Evolutionary conservation across 2,797 vertebrate species (phyloP).

Genomic region (Crenuchus spilurus): DNA sequence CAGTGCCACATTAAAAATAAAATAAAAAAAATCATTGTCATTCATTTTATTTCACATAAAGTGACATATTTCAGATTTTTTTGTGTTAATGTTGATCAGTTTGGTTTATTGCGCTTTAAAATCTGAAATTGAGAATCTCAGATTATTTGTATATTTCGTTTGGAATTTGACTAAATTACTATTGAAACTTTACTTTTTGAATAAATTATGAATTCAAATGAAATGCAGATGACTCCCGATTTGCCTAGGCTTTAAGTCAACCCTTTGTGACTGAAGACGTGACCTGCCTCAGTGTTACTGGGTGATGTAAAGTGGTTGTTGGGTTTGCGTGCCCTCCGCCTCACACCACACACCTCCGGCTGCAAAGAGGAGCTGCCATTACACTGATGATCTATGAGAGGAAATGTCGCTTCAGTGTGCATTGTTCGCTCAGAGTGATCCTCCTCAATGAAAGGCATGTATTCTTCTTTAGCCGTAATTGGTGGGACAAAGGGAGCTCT

Average conservation of each 20-base stretch:
- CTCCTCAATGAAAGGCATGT: conserved; percentile 65
- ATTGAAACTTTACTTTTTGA: too few relatives aligned
- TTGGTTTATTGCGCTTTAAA: too few relatives aligned
- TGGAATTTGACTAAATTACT: too few relatives aligned
- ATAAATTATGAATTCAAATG: too few relatives aligned
- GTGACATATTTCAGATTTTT: too few relatives aligned
- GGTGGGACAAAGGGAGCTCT: conserved; percentile 72
- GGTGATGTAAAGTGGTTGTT: neutral
- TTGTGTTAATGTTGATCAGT: too few relatives aligned
- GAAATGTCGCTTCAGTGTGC: conserved; percentile 44
- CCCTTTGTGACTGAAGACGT: neutral
- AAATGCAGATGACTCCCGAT: too few relatives aligned
- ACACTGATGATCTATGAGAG: conserved; percentile 37
- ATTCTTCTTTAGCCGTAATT: conserved; percentile 61
- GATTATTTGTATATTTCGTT: too few relatives aligned
- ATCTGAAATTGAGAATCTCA: too few relatives aligned
- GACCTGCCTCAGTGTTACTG: neutral
- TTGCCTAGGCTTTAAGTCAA: neutral
- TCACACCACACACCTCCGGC: conserved; percentile 19
- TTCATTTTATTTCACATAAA: too few relatives aligned
- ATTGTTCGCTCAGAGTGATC: conserved; percentile 36
- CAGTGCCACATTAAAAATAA: too few relatives aligned
- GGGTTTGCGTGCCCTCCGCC: neutral
- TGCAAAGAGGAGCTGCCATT: conserved; percentile 34
- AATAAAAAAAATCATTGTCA: too few relatives aligned